These are phyloP conservation scores for Lobophora halterata DNA, from an alignment of 2,888 invertebrate genomes.

Conservation along the genomic window DNA sequence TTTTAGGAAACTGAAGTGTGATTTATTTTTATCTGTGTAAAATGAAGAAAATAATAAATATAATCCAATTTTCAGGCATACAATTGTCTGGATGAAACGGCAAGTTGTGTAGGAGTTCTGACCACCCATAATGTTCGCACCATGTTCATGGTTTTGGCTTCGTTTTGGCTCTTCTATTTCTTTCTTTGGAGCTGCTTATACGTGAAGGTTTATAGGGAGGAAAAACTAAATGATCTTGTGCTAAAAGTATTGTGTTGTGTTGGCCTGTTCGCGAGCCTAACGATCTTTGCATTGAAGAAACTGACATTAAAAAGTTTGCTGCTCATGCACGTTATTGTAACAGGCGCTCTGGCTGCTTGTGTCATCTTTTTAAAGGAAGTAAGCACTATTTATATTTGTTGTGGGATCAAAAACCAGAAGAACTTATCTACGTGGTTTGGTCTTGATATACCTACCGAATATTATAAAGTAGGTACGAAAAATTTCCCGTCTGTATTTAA, in stretches of 20 bases:
- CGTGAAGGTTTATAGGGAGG: slow-evolving; percentile 47
- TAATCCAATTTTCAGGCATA: slow-evolving; percentile 59
- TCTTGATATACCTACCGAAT: too few relatives aligned
- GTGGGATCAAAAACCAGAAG: too few relatives aligned
- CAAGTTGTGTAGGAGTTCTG: slow-evolving; percentile 54
- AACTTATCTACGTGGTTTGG: too few relatives aligned
- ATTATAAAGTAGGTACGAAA: too few relatives aligned
- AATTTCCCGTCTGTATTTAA: too few relatives aligned
- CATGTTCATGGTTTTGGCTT: slow-evolving; percentile 37
- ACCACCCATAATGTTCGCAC: slow-evolving; percentile 55
- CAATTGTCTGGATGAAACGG: slow-evolving; percentile 56
- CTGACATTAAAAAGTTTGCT: slow-evolving; percentile 49
- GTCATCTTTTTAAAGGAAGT: slow-evolving; percentile 40
- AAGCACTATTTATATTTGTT: slow-evolving; percentile 17
- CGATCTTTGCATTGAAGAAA: slow-evolving; percentile 45
- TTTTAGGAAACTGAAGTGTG: slow-evolving; percentile 21
- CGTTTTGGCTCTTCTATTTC: slow-evolving; percentile 55
- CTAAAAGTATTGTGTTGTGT: slow-evolving; percentile 45
- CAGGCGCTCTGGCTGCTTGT: slow-evolving; percentile 46
- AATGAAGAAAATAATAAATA: slow-evolving; percentile 29
- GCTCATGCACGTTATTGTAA: slow-evolving; percentile 45
- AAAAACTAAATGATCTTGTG: slow-evolving; percentile 30
- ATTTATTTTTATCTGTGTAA: not conserved
- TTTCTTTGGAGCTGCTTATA: slow-evolving; percentile 60
- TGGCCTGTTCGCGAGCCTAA: slow-evolving; percentile 45